phyloP scores from a whole-genome alignment of 2,888 invertebrate genomes.

The Chaetogeoica ovagalla region DNA sequence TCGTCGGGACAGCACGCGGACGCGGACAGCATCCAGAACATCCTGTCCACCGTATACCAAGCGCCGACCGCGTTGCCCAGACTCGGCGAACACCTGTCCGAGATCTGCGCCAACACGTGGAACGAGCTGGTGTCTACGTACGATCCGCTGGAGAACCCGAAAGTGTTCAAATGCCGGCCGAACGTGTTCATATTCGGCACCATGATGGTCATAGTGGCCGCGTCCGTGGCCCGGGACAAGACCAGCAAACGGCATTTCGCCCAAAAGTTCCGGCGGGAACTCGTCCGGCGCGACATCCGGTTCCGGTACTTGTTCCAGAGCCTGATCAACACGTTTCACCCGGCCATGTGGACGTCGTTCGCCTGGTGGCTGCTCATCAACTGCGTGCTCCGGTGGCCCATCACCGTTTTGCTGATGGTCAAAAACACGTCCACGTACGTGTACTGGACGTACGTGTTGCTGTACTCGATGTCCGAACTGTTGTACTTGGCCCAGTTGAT shows the following conservation, averaged over 20 bases:
- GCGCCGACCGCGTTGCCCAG: conserved; percentile 58
- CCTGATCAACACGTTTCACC: conserved; percentile 58
- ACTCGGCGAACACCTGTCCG: conserved; percentile 69
- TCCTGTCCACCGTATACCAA: conserved; percentile 52
- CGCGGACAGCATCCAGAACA: conserved; percentile 54
- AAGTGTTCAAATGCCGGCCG: conserved; percentile 55
- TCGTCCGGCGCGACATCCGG: conserved; percentile 40
- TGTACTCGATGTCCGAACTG: conserved; percentile 56
- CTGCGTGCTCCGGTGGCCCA: conserved; percentile 56
- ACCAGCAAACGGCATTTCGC: background rate
- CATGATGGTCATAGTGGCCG: conserved; percentile 60
- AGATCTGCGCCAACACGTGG: conserved; percentile 74
- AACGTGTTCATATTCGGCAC: conserved; percentile 66
- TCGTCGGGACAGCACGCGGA: conserved; percentile 22
- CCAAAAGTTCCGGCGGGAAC: conserved; percentile 47
- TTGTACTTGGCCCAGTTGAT: conserved; percentile 58
- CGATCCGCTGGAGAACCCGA: conserved; percentile 75
- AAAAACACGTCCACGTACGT: conserved; percentile 55
- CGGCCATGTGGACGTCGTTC: conserved; percentile 58
- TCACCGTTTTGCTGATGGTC: conserved; percentile 52
- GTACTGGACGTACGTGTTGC: conserved; percentile 55
- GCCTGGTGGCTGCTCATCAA: conserved; percentile 59
- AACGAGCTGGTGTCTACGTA: conserved; percentile 78
- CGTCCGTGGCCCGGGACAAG: conserved; percentile 23
- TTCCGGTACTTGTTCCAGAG: conserved; percentile 55